Conservation (phyloP, 2,888 invertebrate species). For the Diachrysia chrysitis region DNA sequence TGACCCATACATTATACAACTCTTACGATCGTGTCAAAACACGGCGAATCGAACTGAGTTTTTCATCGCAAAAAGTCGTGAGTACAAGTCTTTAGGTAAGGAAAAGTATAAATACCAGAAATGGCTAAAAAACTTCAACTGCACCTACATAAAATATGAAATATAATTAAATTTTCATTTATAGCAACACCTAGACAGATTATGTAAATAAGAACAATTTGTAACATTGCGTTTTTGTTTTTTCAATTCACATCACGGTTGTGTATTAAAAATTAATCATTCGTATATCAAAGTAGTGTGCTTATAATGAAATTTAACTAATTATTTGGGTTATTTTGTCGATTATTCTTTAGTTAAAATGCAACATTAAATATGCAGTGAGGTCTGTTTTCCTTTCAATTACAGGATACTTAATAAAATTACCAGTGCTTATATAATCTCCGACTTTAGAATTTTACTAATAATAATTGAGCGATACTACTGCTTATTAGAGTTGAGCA, state of each 20-base stretch:
- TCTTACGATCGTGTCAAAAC: neutral
- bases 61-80: neutral
- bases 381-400: neutral
- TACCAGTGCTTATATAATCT: neutral
- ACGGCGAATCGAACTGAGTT: neutral
- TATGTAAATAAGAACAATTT: slow-evolving; percentile 56
- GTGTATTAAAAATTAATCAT: slow-evolving; percentile 49
- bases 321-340: slow-evolving; percentile 22
- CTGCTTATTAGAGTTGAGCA: neutral
- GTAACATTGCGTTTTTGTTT: slow-evolving; percentile 26
- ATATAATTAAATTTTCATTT: slow-evolving; percentile 57
- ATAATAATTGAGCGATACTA: neutral
- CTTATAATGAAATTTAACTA: slow-evolving; percentile 25
- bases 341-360: neutral
- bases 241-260: slow-evolving; percentile 48
- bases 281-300: slow-evolving; percentile 34
- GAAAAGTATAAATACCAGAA: neutral
- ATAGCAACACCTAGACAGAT: slow-evolving; percentile 48
- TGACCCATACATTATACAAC: neutral
- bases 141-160: neutral
- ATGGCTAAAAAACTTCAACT: neutral
- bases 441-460: neutral
- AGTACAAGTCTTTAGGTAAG: slow-evolving; percentile 1
- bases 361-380: neutral
- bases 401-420: neutral